Evolutionary conservation across 2,113 vertebrate species (phyloP), one percentile per base, ranked within the genome.

Genomic region (Thamnophis sirtalis): DNA sequence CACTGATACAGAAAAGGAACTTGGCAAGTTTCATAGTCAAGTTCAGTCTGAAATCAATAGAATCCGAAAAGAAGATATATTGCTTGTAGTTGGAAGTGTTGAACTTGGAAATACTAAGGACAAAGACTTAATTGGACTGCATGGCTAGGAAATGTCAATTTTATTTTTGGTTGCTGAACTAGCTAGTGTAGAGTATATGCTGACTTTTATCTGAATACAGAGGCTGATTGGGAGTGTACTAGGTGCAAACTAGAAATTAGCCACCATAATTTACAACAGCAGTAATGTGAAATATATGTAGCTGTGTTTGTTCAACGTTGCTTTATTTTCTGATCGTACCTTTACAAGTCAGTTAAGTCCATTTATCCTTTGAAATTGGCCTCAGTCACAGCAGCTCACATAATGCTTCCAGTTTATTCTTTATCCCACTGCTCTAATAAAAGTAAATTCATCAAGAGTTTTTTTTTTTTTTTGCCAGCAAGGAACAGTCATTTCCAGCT

Each of bases 321-420:
- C 87, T 24, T 43, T 22, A 58, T 88, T 88, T 58, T 56, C 38
- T 43, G 33, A 43, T 56, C 9, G 5, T 58, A 43, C 48, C 88
- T 91, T 88, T 55, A 88, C 84, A 88, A 90, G 68, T 91, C 73
- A 93, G 9, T 48, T 24, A 88, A 55, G 54, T 63, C n/a, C 50
- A 88, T 56, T 93, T 91, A 88, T 91, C 49, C 55, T 91, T 93
- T 91, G 86, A 91, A 89, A 89, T 91, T 85, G 53, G 68, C 22
- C 51, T 24, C 87, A 49, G n/a, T 85, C 86, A 26, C 55, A 91
- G 90, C 55, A 89, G 90, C 53, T 33, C 21, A 33, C 55, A n/a
- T 24, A 63, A 48, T 10, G 19, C 89, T 10, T 54, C 49, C 48
- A 33, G 7, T 86, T 89, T 10, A 19, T 43, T 85, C 50, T 86